Evolutionary conservation across 2,888 invertebrate genomes (phyloP), one percentile per base, ranked within the genome.

Genomic region (Stenichneumon culpator): DNA sequence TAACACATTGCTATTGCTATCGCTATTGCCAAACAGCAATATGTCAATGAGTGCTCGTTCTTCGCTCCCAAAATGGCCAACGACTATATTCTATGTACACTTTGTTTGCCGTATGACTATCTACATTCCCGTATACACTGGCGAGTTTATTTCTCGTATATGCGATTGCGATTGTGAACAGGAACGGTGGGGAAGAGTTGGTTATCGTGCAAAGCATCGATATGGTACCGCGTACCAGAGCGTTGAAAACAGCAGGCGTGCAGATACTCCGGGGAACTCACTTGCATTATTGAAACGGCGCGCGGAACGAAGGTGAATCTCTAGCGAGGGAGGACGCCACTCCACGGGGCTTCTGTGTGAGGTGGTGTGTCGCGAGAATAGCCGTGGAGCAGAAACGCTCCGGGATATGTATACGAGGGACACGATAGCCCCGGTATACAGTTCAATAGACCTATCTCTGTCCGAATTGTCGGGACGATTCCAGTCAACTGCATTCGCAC

Each of bases 201-300:
- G 60, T 60, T 57, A 60, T 60, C 67, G 39, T 22, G 22, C 22
- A 28, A 67, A 44, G 67, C 67, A 44, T 68, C 67, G 67, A 44
- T 68, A 44, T 4, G 44, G 67, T 14, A 14, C 3, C 67, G 67
- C 4, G 67, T 14, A 22, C 3, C 67, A 19, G 14, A 63, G 60
- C 60, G 60, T 28, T 63, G 60, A 63, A 68, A 68, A 39, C 67
- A 22, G 39, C 36, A n/a, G 52, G 50, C 28, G 50, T n/a, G n/a
- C 39, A 22, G 32, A 75, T 28, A 39, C 77, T 39, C 77, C 39
- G 32, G 39, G 54, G 54, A 67, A 25, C 67, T 28, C 50, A 52
- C 16, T 67, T 77, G 67, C 68, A 78, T 78, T 78, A 78, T 78
- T 78, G 67, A 78, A 78, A 57, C 54, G 67, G 77, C 54, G 73